phyloP scores from a whole-genome alignment of 53 echinoderm and acorn worm species.

The Crossaster papposus region DNA sequence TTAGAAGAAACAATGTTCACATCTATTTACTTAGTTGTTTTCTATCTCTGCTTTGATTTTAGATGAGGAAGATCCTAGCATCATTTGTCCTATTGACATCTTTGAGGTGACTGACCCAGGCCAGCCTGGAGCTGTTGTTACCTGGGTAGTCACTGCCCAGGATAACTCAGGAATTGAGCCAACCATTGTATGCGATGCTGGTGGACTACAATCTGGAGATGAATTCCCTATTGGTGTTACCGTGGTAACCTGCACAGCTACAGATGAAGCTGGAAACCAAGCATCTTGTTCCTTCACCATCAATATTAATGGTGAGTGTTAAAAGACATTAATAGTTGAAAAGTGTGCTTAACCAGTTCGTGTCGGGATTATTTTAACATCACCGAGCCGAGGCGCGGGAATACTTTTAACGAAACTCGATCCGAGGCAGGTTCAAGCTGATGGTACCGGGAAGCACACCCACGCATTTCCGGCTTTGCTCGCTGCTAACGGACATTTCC shows the following conservation, averaged over 20 bases:
- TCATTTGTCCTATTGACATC: constrained; percentile 5
- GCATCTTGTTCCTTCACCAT: constrained; percentile 10
- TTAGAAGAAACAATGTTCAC: no score
- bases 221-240: constrained; percentile 15
- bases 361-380: no score
- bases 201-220: constrained; percentile 27
- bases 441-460: no score
- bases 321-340: not conserved
- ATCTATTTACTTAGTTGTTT: not conserved
- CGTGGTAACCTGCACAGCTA: constrained; percentile 27
- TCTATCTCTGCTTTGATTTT: not conserved
- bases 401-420: no score
- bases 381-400: no score
- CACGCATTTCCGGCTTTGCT: no score
- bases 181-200: constrained; percentile 21
- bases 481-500: no score
- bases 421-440: no score
- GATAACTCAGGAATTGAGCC: constrained; percentile 21
- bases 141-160: constrained; percentile 14
- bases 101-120: constrained; percentile 9
- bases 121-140: constrained; percentile 28
- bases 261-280: constrained; percentile 9
- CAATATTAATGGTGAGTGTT: not conserved
- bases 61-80: constrained; percentile 17
- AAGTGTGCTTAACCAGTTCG: no score